phyloP scores from a whole-genome alignment of 2,113 vertebrate genomes.

The Eubucco bourcierii region DNA sequence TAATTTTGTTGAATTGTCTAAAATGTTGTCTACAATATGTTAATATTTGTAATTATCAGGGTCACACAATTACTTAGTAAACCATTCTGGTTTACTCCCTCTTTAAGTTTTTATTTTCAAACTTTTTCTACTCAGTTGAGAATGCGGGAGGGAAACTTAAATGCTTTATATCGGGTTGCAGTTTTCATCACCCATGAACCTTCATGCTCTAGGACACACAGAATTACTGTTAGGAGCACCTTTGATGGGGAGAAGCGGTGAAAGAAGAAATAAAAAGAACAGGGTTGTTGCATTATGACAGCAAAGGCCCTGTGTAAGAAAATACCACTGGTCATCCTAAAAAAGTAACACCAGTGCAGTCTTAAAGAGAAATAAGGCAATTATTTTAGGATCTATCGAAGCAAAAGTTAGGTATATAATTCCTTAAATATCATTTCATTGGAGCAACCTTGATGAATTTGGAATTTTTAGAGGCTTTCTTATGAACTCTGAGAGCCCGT shows the following conservation, averaged over 20 bases:
- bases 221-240: neutral
- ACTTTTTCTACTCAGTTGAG: neutral
- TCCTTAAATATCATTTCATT: neutral
- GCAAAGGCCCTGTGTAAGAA: neutral
- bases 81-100: neutral
- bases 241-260: neutral
- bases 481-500: neutral
- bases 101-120: neutral
- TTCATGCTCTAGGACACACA: neutral
- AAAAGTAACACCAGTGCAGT: neutral
- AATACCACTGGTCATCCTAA: neutral
- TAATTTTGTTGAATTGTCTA: neutral
- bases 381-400: neutral
- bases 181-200: neutral
- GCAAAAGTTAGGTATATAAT: neutral
- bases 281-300: neutral
- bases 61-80: neutral
- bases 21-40: neutral
- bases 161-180: neutral
- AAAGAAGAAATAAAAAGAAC: neutral
- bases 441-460: neutral
- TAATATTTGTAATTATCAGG: neutral
- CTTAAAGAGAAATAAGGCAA: neutral
- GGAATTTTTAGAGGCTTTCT: neutral
- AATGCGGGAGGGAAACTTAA: neutral